Evolutionary conservation across 2,888 invertebrate species (phyloP).

Genomic region (Mechanitis messenoides): DNA sequence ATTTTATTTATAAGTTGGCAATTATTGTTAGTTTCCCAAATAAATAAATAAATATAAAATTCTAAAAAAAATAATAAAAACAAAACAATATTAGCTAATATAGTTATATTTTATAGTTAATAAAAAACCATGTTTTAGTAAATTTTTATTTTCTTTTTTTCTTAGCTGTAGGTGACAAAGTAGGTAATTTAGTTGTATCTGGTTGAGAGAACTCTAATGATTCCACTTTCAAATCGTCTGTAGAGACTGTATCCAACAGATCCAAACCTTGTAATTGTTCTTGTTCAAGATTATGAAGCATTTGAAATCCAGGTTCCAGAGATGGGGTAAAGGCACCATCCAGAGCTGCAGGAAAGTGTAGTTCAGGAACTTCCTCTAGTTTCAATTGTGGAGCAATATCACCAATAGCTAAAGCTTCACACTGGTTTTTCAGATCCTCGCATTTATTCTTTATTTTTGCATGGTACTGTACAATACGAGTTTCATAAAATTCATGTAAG

Average conservation of each 20-base stretch:
- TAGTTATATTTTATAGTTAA: no score
- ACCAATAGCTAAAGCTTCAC: conserved; percentile 55
- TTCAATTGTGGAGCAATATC: conserved; percentile 61
- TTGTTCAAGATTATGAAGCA: conserved; percentile 79
- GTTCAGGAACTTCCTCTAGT: conserved; percentile 71
- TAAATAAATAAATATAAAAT: no score
- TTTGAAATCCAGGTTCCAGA: conserved; percentile 80
- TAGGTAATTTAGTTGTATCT: conserved; percentile 51
- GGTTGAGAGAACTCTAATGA: conserved; percentile 61
- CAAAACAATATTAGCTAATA: no score
- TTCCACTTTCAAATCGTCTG: conserved; percentile 67
- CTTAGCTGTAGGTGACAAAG: conserved; percentile 61
- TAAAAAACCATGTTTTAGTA: conserved; percentile 7
- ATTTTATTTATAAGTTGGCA: no score
- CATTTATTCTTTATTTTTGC: conserved; percentile 55
- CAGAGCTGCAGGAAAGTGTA: conserved; percentile 72
- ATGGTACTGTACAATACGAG: conserved; percentile 59
- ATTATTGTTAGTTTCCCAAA: no score
- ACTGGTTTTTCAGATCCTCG: conserved; percentile 46
- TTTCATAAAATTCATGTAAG: conserved; percentile 65
- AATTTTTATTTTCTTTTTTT: conserved; percentile 61
- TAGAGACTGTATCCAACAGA: conserved; percentile 56
- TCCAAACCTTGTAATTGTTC: conserved; percentile 71
- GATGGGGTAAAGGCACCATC: conserved; percentile 75
- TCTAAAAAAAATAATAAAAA: no score